Percentiles rank a stretch among this genome's conserved stretches.
Evolutionary conservation across 92 coral and sea anemone genomes (phyloP).

Genomic region (Phenganax stokvisi): DNA sequence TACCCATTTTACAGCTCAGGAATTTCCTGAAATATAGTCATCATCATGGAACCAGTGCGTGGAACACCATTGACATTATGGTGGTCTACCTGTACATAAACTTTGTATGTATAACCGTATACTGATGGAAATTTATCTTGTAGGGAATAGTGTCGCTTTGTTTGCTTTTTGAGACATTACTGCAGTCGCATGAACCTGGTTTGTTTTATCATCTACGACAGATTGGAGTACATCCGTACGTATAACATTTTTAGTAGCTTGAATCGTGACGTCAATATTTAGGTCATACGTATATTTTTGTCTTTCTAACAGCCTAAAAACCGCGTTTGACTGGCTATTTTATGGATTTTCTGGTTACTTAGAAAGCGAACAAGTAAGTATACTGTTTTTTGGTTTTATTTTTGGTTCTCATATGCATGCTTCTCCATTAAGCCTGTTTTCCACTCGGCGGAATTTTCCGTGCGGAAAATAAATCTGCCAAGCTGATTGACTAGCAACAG

Average conservation of each 20-base stretch:
- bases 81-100: neutral
- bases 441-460: no score
- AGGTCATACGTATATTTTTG: neutral
- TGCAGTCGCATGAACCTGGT: constrained; percentile 85
- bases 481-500: no score
- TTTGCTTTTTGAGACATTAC: constrained; percentile 74
- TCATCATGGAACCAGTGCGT: no score
- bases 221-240: constrained; percentile 95
- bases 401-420: no score
- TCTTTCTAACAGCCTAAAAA: constrained; percentile 55
- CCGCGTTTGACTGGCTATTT: constrained; percentile 89
- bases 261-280: neutral
- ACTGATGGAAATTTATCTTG: neutral
- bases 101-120: neutral
- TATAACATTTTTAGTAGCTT: neutral
- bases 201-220: constrained; percentile 83
- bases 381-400: neutral
- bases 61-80: no score
- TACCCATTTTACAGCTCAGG: no score
- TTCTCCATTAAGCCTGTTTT: no score
- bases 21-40: no score
- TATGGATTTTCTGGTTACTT: constrained; percentile 95
- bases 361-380: constrained; percentile 75
- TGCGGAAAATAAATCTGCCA: no score
- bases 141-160: constrained; percentile 87